Evolutionary conservation across 2,888 invertebrate genomes (phyloP), one percentile per base, ranked within the genome.

Genomic region (Cactoblastis cactorum): DNA sequence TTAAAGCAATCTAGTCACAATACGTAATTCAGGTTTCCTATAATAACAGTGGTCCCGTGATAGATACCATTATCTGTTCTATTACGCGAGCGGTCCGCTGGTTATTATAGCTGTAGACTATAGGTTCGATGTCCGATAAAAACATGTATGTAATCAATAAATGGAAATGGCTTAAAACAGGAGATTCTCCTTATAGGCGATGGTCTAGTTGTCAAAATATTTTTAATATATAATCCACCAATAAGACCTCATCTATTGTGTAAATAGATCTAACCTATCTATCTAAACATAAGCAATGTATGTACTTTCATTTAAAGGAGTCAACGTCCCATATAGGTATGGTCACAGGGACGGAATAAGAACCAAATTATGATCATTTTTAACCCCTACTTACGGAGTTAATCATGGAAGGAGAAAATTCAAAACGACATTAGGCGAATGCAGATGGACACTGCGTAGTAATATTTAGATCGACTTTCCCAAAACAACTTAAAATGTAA

Each of bases 231-330:
- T n/a, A n/a, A n/a, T n/a, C n/a, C n/a, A n/a, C n/a, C n/a, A n/a
- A n/a, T n/a, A n/a, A n/a, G n/a, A n/a, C n/a, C n/a, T n/a, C n/a
- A n/a, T n/a, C n/a, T n/a, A n/a, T n/a, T n/a, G n/a, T n/a, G n/a
- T n/a, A n/a, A n/a, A n/a, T 24, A 12, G 76, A 82, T 84, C 67
- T 82, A 74, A 80, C 77, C 68, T 8, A 47, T 45, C 58, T 50
- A 48, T 62, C 62, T 55, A 59, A 57, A 64, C 65, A 75, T 80
- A 74, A 81, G 85, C 81, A 85, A 83, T 79, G 76, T 79, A 83
- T n/a, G n/a, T n/a, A n/a, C n/a, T n/a, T n/a, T n/a, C 79, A 83
- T 86, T 86, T 86, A 86, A 77, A 72, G 83, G 80, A 86, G 87
- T 86, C 85, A 84, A 83, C 77, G 86, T 75, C 86, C 69, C 78